phyloP scores from a whole-genome alignment of 2,888 invertebrate genomes.

The Microplitis manilae region DNA sequence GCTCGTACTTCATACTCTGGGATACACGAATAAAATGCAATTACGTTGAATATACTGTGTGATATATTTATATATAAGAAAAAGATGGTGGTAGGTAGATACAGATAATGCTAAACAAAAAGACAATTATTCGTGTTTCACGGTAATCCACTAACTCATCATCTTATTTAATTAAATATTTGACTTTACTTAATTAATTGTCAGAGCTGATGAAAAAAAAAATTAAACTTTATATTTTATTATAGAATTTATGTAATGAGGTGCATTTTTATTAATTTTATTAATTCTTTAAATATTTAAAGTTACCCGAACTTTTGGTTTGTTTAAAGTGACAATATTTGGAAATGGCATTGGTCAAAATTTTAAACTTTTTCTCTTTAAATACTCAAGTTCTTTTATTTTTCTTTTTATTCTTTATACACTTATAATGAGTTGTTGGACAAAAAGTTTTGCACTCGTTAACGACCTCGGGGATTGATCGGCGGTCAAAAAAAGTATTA shows the following conservation, averaged over 20 bases:
- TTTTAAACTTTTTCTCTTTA: background rate
- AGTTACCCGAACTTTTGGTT: background rate
- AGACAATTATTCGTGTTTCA: slow-evolving; percentile 10
- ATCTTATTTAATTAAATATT: background rate
- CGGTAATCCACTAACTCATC: background rate
- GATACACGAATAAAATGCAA: slow-evolving; percentile 52
- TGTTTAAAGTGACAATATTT: background rate
- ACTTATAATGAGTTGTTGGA: slow-evolving; percentile 33
- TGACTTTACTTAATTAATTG: background rate
- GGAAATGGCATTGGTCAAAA: background rate
- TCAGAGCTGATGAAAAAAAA: background rate
- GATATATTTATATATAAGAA: background rate
- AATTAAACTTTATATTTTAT: background rate
- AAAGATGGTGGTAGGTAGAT: background rate
- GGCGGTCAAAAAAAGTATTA: slow-evolving; percentile 33
- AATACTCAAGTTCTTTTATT: slow-evolving; percentile 15
- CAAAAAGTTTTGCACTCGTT: slow-evolving; percentile 39
- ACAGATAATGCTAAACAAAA: background rate
- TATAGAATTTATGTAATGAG: background rate
- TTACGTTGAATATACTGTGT: slow-evolving; percentile 49
- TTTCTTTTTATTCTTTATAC: slow-evolving; percentile 24
- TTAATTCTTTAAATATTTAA: background rate
- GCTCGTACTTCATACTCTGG: slow-evolving; percentile 49
- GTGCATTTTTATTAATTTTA: background rate
- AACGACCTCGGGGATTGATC: slow-evolving; percentile 42